phyloP scores from a whole-genome alignment of 2,113 vertebrate genomes.

The Cyphomyrus discorhynchus region DNA sequence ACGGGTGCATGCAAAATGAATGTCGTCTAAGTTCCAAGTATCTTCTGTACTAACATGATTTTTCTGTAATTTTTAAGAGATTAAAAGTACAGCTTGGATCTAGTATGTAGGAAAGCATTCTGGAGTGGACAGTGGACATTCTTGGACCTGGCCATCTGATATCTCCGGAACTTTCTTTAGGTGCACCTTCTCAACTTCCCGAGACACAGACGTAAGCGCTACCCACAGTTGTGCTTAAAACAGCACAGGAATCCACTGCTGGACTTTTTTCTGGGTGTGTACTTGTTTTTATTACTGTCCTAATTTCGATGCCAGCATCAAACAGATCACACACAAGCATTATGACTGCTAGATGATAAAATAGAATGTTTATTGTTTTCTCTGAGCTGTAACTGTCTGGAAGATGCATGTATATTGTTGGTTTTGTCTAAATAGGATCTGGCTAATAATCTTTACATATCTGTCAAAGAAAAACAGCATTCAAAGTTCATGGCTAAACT shows the following conservation, averaged over 20 bases:
- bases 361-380: background rate
- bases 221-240: conserved; percentile 39
- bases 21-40: background rate
- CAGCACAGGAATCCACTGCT: conserved; percentile 34
- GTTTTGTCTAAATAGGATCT: background rate
- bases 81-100: conserved; percentile 19
- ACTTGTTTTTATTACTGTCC: background rate
- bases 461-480: background rate
- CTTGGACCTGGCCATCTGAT: conserved; percentile 39
- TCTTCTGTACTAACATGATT: background rate
- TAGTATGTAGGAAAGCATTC: conserved; percentile 34
- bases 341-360: conserved; percentile 33
- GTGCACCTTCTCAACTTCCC: conserved; percentile 35
- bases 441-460: background rate
- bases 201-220: conserved; percentile 20
- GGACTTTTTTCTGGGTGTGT: conserved; percentile 30
- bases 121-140: conserved; percentile 23
- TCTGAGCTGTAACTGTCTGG: background rate
- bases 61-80: background rate
- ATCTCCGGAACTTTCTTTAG: conserved; percentile 39
- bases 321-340: conserved; percentile 33
- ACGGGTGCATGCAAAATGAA: background rate
- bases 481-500: background rate
- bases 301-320: conserved; percentile 34
- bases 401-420: background rate